Evolutionary conservation across 2,113 vertebrate species (phyloP).

Genomic region (Henicopernis longicauda): DNA sequence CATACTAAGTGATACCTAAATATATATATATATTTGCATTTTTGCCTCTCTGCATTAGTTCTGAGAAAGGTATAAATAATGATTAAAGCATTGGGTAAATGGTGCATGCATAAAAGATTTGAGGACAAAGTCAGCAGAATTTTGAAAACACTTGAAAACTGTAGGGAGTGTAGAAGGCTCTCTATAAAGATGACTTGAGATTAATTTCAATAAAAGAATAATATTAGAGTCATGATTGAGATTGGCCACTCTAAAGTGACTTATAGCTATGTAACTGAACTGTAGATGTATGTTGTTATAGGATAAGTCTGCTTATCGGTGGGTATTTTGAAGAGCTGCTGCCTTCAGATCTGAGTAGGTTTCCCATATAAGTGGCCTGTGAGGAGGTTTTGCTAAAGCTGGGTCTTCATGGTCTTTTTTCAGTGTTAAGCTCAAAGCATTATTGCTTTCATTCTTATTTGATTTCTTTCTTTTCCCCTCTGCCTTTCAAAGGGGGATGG

Average conservation of each 20-base stretch:
- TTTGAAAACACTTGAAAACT: not conserved
- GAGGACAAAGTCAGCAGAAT: not conserved
- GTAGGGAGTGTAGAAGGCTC: not conserved
- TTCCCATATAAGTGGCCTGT: not conserved
- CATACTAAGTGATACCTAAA: not conserved
- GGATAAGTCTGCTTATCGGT: not conserved
- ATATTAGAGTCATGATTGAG: not conserved
- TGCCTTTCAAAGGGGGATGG: not conserved
- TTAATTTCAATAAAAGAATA: not conserved
- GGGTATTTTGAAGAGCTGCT: not conserved
- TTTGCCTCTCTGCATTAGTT: not conserved
- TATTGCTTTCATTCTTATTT: not conserved
- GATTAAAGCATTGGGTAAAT: not conserved
- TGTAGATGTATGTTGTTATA: not conserved
- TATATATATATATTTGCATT: not conserved
- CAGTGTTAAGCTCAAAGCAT: not conserved
- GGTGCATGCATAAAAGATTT: not conserved
- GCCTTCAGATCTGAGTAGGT: not conserved
- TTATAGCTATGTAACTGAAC: not conserved
- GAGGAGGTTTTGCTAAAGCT: not conserved
- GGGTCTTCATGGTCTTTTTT: rapidly evolving
- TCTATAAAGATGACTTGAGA: not conserved
- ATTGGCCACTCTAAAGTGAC: not conserved
- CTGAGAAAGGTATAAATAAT: not conserved
- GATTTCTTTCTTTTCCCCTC: not conserved